Evolutionary conservation across 1,140 invertebrate species (phyloP), one percentile per base, ranked within the genome.

Genomic region (Chionoecetes opilio): DNA sequence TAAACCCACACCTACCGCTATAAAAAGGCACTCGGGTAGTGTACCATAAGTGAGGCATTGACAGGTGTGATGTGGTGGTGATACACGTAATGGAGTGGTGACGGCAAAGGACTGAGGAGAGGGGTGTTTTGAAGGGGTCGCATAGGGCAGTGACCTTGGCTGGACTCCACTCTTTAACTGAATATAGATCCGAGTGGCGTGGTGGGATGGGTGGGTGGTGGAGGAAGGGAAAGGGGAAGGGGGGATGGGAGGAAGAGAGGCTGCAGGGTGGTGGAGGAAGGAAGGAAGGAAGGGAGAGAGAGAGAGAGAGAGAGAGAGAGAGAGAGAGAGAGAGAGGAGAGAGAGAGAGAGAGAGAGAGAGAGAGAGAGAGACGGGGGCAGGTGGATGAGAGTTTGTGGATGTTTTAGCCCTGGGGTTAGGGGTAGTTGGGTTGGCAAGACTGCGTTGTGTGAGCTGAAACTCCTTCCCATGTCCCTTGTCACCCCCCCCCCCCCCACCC

Each of bases 341-440:
- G 32, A 88, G 86, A 38, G 86, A 41, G 41, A 35, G 86, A 37
- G 41, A 41, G 86, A n/a, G 29, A 88, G 35, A 41, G 41, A 41
- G 38, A 41, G 38, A 41, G 38, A 41, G 38, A 41, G 38, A 41
- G 38, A 41, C 5, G 14, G 38, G 14, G 38, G 38, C 14, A 14
- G 11, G 46, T 9, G 46, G 46, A 11, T 2, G 46, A 14, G 41
- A 6, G 41, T 6, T 53, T 53, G 46, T 9, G 46, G 46, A 53
- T 53, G 46, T 53, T 53, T 53, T 53, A 53, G 46, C 46, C 46
- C 46, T 14, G 11, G 2, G 46, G 46, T 2, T 53, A 9, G 46
- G 46, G 46, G 46, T 9, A 11, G 46, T 1, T 53, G 9, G 46
- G 46, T 17, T 75, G 63, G 21, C 63, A 75, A n/a, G n/a, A 75